Evolutionary conservation across 1,140 invertebrate genomes (phyloP).

Genomic region (Zophobas morio): DNA sequence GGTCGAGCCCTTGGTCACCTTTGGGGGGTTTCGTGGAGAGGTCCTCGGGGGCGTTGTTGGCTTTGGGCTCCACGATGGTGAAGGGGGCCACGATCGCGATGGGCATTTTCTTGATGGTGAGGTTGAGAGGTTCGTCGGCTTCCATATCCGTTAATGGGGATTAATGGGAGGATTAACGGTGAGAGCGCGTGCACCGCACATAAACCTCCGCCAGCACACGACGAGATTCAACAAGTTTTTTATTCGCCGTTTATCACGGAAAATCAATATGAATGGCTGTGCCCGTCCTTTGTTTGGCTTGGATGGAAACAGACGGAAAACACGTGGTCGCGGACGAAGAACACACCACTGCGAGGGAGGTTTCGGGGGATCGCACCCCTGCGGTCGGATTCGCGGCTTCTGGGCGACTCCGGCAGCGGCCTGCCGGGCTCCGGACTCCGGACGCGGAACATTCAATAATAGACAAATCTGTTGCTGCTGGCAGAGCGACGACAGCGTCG

Average conservation of each 20-base stretch:
- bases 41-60: slow-evolving; percentile 31
- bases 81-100: slow-evolving; percentile 66
- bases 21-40: slow-evolving; percentile 2
- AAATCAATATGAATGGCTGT: slow-evolving; percentile 69
- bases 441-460: slow-evolving; percentile 30
- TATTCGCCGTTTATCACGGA: slow-evolving; percentile 67
- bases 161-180: slow-evolving; percentile 61
- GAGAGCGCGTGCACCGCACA: slow-evolving; percentile 49
- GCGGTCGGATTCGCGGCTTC: background rate
- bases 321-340: slow-evolving; percentile 57
- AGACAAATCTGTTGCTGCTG: slow-evolving; percentile 47
- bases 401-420: background rate
- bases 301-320: slow-evolving; percentile 65
- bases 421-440: slow-evolving; percentile 3
- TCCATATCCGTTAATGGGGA: slow-evolving; percentile 62
- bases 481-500: slow-evolving; percentile 43
- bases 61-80: slow-evolving; percentile 54
- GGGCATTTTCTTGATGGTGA: slow-evolving; percentile 69
- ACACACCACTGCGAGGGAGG: background rate
- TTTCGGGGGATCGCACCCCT: no score
- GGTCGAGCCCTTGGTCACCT: slow-evolving; percentile 52
- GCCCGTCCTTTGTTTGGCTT: slow-evolving; percentile 66
- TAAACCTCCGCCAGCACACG: slow-evolving; percentile 57
- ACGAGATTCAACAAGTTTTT: slow-evolving; percentile 69
- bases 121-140: slow-evolving; percentile 67